These are phyloP conservation scores for Tyrannus savana DNA, from an alignment of 2,113 vertebrate genomes.

Conservation along the genomic window DNA sequence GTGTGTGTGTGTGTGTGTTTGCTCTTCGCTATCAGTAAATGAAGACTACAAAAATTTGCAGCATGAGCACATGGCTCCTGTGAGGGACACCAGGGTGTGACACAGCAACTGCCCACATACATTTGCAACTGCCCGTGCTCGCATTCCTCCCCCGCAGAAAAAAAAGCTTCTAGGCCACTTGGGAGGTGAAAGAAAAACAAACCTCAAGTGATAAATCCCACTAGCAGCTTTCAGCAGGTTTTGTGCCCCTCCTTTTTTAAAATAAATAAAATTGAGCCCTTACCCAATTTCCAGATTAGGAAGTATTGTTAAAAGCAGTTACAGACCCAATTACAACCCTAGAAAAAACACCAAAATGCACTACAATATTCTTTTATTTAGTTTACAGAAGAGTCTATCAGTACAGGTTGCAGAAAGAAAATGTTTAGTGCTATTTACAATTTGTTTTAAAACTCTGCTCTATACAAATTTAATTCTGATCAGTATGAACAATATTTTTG, in stretches of 20 bases:
- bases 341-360: conserved; percentile 74
- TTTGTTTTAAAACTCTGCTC: conserved; percentile 91
- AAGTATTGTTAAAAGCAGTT: not conserved
- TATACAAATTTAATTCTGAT: conserved; percentile 99
- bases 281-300: not conserved
- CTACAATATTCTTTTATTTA: conserved; percentile 93
- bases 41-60: not conserved
- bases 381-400: conserved; percentile 95
- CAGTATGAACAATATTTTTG: conserved; percentile 91
- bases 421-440: conserved; percentile 98
- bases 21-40: not conserved
- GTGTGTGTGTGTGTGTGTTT: fast-evolving
- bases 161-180: not conserved
- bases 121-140: not conserved
- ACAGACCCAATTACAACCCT: conserved; percentile 23
- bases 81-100: not conserved
- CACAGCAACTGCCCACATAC: not conserved
- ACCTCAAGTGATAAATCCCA: not conserved
- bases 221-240: not conserved
- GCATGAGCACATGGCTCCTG: fast-evolving
- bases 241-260: not conserved
- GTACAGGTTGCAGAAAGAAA: conserved; percentile 89
- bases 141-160: not conserved
- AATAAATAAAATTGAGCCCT: not conserved
- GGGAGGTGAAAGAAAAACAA: not conserved